phyloP scores from a whole-genome alignment of 2,797 vertebrate species.

The Odontamblyopus rebecca region DNA sequence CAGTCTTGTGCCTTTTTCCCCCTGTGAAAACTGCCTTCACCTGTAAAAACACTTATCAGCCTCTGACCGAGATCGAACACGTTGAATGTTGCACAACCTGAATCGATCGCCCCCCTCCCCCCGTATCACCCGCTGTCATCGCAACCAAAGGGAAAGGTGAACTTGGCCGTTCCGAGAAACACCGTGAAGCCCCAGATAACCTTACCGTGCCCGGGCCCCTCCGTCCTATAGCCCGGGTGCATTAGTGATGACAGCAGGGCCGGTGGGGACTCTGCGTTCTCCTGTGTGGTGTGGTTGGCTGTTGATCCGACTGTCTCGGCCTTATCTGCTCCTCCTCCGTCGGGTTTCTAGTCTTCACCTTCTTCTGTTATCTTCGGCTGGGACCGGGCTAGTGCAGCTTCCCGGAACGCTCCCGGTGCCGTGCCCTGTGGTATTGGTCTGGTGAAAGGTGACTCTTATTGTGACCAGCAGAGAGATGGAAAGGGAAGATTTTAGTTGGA shows the following conservation, averaged over 20 bases:
- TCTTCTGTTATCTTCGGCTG: slow-evolving; percentile 67
- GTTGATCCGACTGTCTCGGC: slow-evolving; percentile 77
- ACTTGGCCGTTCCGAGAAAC: slow-evolving; percentile 82
- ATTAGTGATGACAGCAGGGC: slow-evolving; percentile 83
- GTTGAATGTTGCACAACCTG: slow-evolving; percentile 45
- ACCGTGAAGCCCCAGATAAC: slow-evolving; percentile 75
- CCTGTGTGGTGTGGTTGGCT: slow-evolving; percentile 78
- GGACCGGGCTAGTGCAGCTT: slow-evolving; percentile 57
- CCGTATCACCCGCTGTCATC: slow-evolving; percentile 80
- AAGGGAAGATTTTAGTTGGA: not conserved
- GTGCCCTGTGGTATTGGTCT: slow-evolving; percentile 40
- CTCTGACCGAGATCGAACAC: slow-evolving; percentile 44
- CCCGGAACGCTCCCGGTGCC: slow-evolving; percentile 68
- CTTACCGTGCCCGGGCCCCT: slow-evolving; percentile 71
- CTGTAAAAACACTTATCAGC: slow-evolving; percentile 24
- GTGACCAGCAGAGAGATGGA: slow-evolving; percentile 33
- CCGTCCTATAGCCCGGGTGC: slow-evolving; percentile 75
- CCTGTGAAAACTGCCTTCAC: not conserved
- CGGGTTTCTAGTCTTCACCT: slow-evolving; percentile 57
- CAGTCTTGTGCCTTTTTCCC: not conserved
- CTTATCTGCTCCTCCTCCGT: slow-evolving; percentile 75
- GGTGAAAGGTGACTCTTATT: slow-evolving; percentile 69
- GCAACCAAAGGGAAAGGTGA: slow-evolving; percentile 78
- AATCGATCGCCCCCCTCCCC: slow-evolving; percentile 64
- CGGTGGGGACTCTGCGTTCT: slow-evolving; percentile 73